Base-by-base conservation (phyloP, 1,140 invertebrate genomes). In the Stegodyphus dumicola region DNA sequence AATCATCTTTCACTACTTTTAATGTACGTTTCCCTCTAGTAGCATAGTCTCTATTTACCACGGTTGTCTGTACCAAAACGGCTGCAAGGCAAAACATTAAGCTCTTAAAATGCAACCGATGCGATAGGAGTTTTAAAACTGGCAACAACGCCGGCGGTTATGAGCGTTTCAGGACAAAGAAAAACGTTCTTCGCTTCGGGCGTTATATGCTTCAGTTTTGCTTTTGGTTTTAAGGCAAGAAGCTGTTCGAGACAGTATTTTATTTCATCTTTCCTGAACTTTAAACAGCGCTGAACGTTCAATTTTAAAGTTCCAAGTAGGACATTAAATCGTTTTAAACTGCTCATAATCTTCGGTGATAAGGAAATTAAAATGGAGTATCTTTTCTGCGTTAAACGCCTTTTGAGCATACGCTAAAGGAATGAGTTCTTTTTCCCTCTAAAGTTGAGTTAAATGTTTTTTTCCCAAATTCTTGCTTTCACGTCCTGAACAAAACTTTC, bases 1-100 rank as follows among this genome's bases (percentile, higher is more conserved):
- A 85, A 85, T 85, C 81, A 85, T 85, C 81, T 85, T 85, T 85
- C 51, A 76, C 65, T 33, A 53, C 81, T 76, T 76, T 85, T 85
- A 85, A 85, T 85, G 81, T 56, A 77, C 81, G 48, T 67, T 77
- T 56, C n/a, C 17, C 11, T 18, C 52, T 18, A n/a, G 10, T 13
- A 5, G n/a, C 53, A 6, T 6, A 5, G n/a, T 74, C 15, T 56
- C 71, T 54, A 67, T 67, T 67, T 51, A 33, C 60, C n/a, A 51
- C 18, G 17, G 56, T 10, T 7, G 33, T 52, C 54, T 73, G 11
- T 54, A 51, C 13, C 18, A 60, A 81, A 81, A 81, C 64, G 78
- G 78, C 73, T 71, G n/a, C 60, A 13, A 81, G 79, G 79, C 67
- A 64, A 60, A 81, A 74, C 81, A 85, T 85, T 85, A 85, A 85